Base-by-base conservation (phyloP, 2,797 vertebrate species). In the Naso thynnoides region DNA sequence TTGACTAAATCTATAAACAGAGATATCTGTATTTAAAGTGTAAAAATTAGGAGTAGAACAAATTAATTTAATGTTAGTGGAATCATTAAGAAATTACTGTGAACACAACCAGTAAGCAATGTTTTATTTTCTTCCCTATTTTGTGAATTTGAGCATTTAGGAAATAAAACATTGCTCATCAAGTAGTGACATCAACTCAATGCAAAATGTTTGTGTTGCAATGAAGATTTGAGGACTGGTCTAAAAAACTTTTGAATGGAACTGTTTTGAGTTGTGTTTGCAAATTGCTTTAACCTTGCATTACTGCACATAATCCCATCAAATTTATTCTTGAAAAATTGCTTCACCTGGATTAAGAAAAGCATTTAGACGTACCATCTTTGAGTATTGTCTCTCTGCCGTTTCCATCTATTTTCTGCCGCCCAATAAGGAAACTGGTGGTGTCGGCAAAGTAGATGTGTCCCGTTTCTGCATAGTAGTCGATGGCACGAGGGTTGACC, bases 401-500 rank as follows among this genome's bases (percentile, higher is more conserved):
- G 21, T 91, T 97, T 62, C 98, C 98, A 74, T 99, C 97, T 74
- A 96, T 96, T 92, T 98, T 99, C 85, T 99, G 97, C 16, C 97
- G 85, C 1, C 98, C 98, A 81, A 99, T 99, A 73, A 99, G 93
- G 86, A 99, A 99, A 86, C 98, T 99, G 61, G 98, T 99, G 15
- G 98, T 99, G 86, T 99, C 98, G 47, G 98, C 98, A 88, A 99
- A 99, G 90, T 99, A 99, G 87, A 99, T 95, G 75, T 97, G 96
- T 86, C 95, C 97, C 55, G 92, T 91, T 91, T 98, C 97, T 0
- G 97, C 96, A 0, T 98, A 96, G 89, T 97, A 99, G 89, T 99
- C 98, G 36, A 99, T 93, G 49, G 98, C 98, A 68, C 98, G 95
- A 19, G 98, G 98, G 82, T 98, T 99, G 71, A 99, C 98, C 75